phyloP scores from a whole-genome alignment of 2,113 vertebrate species.

The Pantherophis guttatus region DNA sequence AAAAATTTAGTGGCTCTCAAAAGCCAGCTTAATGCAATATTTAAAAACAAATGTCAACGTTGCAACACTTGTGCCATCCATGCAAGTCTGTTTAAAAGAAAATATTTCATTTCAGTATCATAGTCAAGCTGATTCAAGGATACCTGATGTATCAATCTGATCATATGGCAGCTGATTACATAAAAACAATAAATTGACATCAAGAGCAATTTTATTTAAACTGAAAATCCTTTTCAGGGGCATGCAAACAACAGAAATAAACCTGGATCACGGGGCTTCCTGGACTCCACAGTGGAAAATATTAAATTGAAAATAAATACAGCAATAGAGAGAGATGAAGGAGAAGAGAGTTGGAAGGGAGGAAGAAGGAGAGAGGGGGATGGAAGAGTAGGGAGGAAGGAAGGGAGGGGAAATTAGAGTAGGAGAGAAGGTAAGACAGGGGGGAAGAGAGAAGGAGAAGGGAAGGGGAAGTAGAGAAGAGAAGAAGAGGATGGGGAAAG shows the following conservation, averaged over 20 bases:
- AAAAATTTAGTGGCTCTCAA: neutral
- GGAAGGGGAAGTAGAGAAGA: no score
- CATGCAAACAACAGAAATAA: neutral
- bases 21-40: neutral
- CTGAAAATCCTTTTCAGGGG: neutral
- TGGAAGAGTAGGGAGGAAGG: no score
- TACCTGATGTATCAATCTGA: neutral
- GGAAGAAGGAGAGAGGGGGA: no score
- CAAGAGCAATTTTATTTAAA: neutral
- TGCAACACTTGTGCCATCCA: neutral
- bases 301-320: no score
- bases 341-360: no score
- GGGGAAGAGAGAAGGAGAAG: no score
- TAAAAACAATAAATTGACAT: neutral
- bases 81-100: neutral
- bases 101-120: neutral
- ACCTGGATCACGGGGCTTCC: neutral
- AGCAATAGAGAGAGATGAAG: no score
- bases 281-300: no score
- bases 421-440: no score
- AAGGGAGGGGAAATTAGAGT: no score
- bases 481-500: no score
- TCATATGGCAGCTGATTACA: neutral
- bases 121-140: neutral
- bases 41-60: neutral